Conservation (phyloP, 2,797 vertebrate species). For the Melopsittacus undulatus region DNA sequence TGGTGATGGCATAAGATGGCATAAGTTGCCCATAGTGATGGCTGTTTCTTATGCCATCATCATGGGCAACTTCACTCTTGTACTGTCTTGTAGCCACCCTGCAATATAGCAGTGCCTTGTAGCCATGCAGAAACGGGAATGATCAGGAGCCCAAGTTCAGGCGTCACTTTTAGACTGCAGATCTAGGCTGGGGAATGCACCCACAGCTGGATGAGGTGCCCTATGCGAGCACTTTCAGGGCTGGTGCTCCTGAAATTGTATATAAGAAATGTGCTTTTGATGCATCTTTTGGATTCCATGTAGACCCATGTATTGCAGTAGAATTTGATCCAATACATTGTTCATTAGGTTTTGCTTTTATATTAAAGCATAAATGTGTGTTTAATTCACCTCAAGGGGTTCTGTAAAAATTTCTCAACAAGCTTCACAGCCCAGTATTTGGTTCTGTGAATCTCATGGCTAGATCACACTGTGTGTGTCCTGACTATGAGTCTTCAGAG, state of each 20-base stretch:
- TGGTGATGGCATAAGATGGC: not conserved
- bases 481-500: not conserved
- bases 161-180: not conserved
- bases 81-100: not conserved
- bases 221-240: not conserved
- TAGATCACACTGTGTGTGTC: not conserved
- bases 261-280: not conserved
- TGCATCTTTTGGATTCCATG: not conserved
- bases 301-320: fast-evolving
- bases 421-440: not conserved
- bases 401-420: not conserved
- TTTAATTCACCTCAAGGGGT: not conserved
- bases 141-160: not conserved
- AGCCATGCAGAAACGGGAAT: not conserved
- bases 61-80: not conserved
- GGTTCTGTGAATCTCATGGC: not conserved
- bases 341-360: not conserved
- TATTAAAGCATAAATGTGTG: not conserved
- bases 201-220: fast-evolving
- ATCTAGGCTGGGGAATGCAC: fast-evolving
- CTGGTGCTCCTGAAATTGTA: not conserved
- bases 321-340: not conserved
- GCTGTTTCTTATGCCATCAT: not conserved
- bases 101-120: not conserved
- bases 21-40: not conserved